These are phyloP conservation scores for Telenomus remus DNA, from an alignment of 1,140 invertebrate genomes.

Conservation along the genomic window DNA sequence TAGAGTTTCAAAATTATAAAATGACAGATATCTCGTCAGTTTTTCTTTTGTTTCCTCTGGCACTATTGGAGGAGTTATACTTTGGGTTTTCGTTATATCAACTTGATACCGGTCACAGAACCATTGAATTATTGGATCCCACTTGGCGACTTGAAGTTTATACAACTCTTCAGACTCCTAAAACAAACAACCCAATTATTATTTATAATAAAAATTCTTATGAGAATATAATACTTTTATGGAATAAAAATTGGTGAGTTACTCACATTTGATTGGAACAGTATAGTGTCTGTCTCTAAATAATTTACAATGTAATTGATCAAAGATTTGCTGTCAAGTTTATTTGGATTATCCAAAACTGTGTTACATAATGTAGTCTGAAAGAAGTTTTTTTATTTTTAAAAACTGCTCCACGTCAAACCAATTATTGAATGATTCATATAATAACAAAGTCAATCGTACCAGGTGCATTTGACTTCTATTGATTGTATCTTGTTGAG, in stretches of 20 bases:
- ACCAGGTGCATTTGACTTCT: slow-evolving; percentile 92
- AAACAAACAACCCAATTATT: no score
- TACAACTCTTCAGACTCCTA: slow-evolving; percentile 79
- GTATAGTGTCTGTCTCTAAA: slow-evolving; percentile 90
- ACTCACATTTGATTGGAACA: slow-evolving; percentile 85
- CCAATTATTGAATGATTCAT: neutral
- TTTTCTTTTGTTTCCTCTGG: slow-evolving; percentile 80
- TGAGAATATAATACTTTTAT: no score
- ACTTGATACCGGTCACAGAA: slow-evolving; percentile 87
- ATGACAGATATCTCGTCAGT: slow-evolving; percentile 84
- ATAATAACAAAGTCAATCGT: slow-evolving; percentile 43
- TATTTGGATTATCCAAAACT: slow-evolving; percentile 92
- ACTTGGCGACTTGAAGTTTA: slow-evolving; percentile 85
- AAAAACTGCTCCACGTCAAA: no score
- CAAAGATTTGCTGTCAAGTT: slow-evolving; percentile 83
- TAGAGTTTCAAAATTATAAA: slow-evolving; percentile 85
- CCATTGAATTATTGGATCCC: slow-evolving; percentile 93
- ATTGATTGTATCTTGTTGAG: slow-evolving; percentile 87
- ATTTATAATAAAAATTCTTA: no score
- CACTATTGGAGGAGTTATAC: slow-evolving; percentile 81
- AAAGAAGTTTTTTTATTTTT: slow-evolving; percentile 60
- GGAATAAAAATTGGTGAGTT: no score
- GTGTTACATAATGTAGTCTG: slow-evolving; percentile 93
- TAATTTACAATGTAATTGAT: slow-evolving; percentile 87
- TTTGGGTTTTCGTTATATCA: slow-evolving; percentile 82